phyloP scores from a whole-genome alignment of 2,888 invertebrate species.

The Drepana falcataria region DNA sequence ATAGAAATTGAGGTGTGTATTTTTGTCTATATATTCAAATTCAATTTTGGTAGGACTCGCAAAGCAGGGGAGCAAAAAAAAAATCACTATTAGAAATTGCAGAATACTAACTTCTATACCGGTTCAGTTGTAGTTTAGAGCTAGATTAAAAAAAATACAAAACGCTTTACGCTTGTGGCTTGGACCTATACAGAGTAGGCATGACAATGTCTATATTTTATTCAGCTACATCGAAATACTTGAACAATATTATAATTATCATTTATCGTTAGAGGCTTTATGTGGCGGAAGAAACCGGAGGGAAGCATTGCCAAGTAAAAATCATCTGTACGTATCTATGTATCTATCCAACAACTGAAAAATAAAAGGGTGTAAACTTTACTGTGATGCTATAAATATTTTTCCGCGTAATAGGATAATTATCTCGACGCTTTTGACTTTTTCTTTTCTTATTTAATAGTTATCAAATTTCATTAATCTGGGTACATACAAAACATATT shows the following conservation, averaged over 20 bases:
- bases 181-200: conserved; percentile 17
- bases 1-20: too few species aligned
- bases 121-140: too few species aligned
- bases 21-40: too few species aligned
- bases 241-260: conserved; percentile 78
- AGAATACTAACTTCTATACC: too few species aligned
- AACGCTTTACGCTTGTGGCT: conserved; percentile 17
- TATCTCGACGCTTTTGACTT: background rate
- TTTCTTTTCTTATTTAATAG: background rate
- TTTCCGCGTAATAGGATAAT: background rate
- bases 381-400: background rate
- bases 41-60: too few species aligned
- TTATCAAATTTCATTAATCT: too few species aligned
- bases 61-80: too few species aligned
- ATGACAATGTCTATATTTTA: conserved; percentile 56
- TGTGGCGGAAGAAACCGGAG: conserved; percentile 61
- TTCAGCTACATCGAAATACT: conserved; percentile 71
- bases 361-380: background rate
- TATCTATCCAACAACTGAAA: conserved; percentile 10
- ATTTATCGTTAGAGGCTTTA: conserved; percentile 68
- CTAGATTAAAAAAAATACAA: background rate
- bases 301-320: conserved; percentile 31
- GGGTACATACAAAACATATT: too few species aligned
- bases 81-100: too few species aligned
- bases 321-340: conserved; percentile 9